Percentiles rank a stretch among this genome's conserved stretches.
Evolutionary conservation across 2,888 invertebrate species (phyloP).

Genomic region (Dexiosoma caninum): DNA sequence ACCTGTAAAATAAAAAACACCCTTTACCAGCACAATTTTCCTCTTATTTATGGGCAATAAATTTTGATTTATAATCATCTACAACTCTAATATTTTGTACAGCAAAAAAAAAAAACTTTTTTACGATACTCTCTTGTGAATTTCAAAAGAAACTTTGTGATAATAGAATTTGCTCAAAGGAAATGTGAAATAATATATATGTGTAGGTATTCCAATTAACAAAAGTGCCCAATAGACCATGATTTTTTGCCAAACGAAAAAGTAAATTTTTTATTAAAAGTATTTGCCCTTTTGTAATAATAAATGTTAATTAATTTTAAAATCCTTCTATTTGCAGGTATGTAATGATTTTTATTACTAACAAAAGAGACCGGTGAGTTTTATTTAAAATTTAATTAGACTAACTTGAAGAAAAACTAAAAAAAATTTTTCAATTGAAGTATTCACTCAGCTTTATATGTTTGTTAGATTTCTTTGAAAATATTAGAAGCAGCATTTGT

Average conservation of each 20-base stretch:
- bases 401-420: not conserved
- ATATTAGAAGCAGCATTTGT: no score
- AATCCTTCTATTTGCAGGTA: constrained; percentile 34
- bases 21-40: not conserved
- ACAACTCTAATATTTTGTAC: not conserved
- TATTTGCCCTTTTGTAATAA: no score
- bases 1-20: no score
- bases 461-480: no score
- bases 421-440: not conserved
- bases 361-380: not conserved
- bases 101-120: not conserved
- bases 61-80: constrained; percentile 50
- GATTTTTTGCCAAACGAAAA: no score
- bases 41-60: constrained; percentile 59
- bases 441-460: no score
- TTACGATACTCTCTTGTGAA: not conserved
- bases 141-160: not conserved
- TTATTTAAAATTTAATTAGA: not conserved
- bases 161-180: not conserved
- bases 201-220: not conserved
- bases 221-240: no score
- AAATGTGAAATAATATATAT: not conserved
- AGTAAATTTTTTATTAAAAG: no score
- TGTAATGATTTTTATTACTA: not conserved
- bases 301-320: not conserved